These are phyloP conservation scores for Drosophila auraria DNA, from an alignment of 1,140 invertebrate genomes.

Conservation along the genomic window DNA sequence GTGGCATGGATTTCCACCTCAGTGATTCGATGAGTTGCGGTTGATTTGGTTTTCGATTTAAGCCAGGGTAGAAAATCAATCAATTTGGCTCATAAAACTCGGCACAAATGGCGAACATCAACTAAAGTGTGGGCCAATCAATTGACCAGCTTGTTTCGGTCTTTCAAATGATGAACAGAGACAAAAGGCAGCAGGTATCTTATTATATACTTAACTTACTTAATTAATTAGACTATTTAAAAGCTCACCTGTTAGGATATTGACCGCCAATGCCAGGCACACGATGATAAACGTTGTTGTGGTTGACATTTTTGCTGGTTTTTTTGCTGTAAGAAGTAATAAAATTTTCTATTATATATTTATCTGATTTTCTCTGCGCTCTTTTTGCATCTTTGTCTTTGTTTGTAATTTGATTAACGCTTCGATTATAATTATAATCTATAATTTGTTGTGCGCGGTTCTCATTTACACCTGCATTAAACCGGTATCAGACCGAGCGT, in stretches of 20 bases:
- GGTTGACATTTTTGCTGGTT: slow-evolving; percentile 55
- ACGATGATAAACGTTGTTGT: slow-evolving; percentile 47
- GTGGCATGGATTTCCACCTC: slow-evolving; percentile 48
- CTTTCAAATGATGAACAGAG: slow-evolving; percentile 32
- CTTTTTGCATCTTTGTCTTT: slow-evolving; percentile 4
- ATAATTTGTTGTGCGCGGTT: slow-evolving; percentile 4
- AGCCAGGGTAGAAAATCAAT: slow-evolving; percentile 28
- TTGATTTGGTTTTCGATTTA: slow-evolving; percentile 19
- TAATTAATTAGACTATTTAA: slow-evolving; percentile 7
- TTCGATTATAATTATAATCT: slow-evolving; percentile 36
- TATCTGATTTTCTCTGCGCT: slow-evolving; percentile 1
- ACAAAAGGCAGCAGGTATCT: not conserved
- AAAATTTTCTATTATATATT: slow-evolving; percentile 23
- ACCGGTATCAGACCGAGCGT: slow-evolving; percentile 38
- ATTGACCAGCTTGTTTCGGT: slow-evolving; percentile 24
- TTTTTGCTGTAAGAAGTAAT: slow-evolving; percentile 28
- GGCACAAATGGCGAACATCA: slow-evolving; percentile 7
- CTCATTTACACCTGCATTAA: slow-evolving; percentile 35
- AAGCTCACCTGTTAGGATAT: slow-evolving; percentile 76
- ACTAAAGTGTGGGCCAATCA: slow-evolving; percentile 28
- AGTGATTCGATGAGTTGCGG: slow-evolving; percentile 36
- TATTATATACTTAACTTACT: not conserved
- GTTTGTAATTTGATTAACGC: slow-evolving; percentile 45
- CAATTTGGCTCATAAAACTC: slow-evolving; percentile 15
- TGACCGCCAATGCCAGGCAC: slow-evolving; percentile 62